A percentile compares a stretch with the other conserved stretches of the same genome.
Conservation (phyloP, 1,140 invertebrate species). For the Centruroides vittatus region DNA sequence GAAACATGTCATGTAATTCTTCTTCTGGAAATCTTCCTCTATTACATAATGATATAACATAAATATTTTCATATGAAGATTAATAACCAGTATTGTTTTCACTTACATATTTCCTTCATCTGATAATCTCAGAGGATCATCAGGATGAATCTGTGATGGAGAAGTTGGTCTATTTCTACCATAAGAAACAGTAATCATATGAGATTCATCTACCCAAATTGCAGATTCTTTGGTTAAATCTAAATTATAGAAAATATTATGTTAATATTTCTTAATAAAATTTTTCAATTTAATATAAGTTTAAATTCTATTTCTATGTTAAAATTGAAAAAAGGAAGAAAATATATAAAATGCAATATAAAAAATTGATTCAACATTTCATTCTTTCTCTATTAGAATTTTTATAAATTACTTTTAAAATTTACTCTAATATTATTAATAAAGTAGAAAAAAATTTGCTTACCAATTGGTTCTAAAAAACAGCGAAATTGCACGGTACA, state of each 20-base stretch:
- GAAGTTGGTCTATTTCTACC: slow-evolving; percentile 57
- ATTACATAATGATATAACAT: slow-evolving; percentile 19
- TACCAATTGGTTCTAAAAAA: slow-evolving; percentile 20
- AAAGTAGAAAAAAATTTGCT: not conserved
- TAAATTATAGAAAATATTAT: slow-evolving; percentile 28
- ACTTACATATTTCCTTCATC: not conserved
- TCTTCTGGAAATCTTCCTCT: slow-evolving; percentile 77
- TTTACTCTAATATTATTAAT: not conserved
- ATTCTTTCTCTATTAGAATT: not conserved
- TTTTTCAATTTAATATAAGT: too few relatives aligned
- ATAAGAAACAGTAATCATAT: slow-evolving; percentile 56
- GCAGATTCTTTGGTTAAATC: slow-evolving; percentile 93
- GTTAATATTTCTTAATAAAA: too few relatives aligned
- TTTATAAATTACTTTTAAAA: not conserved
- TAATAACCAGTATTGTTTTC: not conserved
- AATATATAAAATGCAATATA: too few relatives aligned
- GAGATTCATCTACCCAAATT: slow-evolving; percentile 92
- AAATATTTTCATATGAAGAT: not conserved
- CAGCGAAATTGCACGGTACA: slow-evolving; percentile 91
- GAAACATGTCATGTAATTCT: slow-evolving; percentile 78
- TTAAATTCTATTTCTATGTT: too few relatives aligned
- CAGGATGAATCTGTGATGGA: slow-evolving; percentile 67
- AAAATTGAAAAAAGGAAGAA: too few relatives aligned
- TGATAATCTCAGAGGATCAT: slow-evolving; percentile 75
- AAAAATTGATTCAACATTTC: too few relatives aligned